Conservation (phyloP, 2,888 invertebrate genomes). For the Cabera pusaria region DNA sequence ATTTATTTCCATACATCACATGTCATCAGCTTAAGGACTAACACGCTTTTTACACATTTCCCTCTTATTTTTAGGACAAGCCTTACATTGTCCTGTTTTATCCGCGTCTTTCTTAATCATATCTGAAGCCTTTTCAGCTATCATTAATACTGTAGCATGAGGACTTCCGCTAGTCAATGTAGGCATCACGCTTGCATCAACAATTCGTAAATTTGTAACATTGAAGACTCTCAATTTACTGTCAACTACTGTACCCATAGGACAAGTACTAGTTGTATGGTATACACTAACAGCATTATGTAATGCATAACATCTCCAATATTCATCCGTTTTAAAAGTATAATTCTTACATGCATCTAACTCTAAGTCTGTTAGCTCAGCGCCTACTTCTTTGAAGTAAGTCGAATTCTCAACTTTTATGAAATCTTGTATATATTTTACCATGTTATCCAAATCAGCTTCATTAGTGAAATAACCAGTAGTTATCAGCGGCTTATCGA, state of each 20-base stretch:
- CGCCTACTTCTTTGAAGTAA: conserved; percentile 56
- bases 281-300: conserved; percentile 17
- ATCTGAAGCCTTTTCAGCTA: conserved; percentile 80
- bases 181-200: conserved; percentile 86
- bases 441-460: conserved; percentile 68
- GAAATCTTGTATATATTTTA: conserved; percentile 52
- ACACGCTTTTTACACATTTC: too few species aligned
- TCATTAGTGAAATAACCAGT: conserved; percentile 80
- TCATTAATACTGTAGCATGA: conserved; percentile 83
- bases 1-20: too few species aligned
- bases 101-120: conserved; percentile 28
- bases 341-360: conserved; percentile 22
- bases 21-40: too few species aligned
- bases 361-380: conserved; percentile 38
- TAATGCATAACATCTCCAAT: conserved; percentile 29
- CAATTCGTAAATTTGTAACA: conserved; percentile 79
- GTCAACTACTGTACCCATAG: conserved; percentile 34
- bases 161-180: conserved; percentile 80
- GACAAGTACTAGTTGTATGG: conserved; percentile 32
- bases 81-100: neutral
- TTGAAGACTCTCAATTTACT: conserved; percentile 64
- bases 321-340: conserved; percentile 7
- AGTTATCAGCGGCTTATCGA: conserved; percentile 80
- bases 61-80: too few species aligned
- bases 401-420: conserved; percentile 55